A percentile compares a stretch with the other conserved stretches of the same genome.
These are phyloP conservation scores for Vannuccia rotundouncinata DNA, from an alignment of 2,888 invertebrate genomes.

Conservation along the genomic window DNA sequence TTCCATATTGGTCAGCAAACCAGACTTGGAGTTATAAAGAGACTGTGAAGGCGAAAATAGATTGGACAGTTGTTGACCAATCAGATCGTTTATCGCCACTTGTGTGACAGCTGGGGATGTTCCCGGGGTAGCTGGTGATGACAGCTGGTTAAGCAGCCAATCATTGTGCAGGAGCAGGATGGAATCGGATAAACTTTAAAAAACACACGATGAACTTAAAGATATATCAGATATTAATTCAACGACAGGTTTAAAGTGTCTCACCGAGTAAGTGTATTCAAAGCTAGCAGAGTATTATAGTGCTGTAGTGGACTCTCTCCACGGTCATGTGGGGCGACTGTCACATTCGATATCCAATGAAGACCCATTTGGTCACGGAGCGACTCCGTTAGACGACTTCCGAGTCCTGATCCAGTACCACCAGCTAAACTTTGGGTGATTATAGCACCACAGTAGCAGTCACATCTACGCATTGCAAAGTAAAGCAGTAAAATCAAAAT, in stretches of 20 bases:
- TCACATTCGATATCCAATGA: slow-evolving; percentile 48
- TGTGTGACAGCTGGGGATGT: not conserved
- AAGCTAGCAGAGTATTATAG: slow-evolving; percentile 49
- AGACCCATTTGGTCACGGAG: slow-evolving; percentile 49
- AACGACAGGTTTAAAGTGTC: not conserved
- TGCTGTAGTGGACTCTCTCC: slow-evolving; percentile 55
- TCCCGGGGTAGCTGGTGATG: not conserved
- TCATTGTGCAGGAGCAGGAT: slow-evolving; percentile 50
- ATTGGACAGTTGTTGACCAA: slow-evolving; percentile 47
- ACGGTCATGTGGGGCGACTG: slow-evolving; percentile 48
- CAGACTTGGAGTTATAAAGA: slow-evolving; percentile 1
- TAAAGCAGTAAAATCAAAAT: no score
- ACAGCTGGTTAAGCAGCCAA: slow-evolving; percentile 42
- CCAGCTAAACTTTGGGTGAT: slow-evolving; percentile 53
- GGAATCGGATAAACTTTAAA: slow-evolving; percentile 48
- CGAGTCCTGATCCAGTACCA: slow-evolving; percentile 55
- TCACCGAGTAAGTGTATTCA: slow-evolving; percentile 22
- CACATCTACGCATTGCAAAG: no score
- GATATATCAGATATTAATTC: slow-evolving; percentile 25
- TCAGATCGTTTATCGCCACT: slow-evolving; percentile 46
- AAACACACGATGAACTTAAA: no score
- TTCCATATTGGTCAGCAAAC: slow-evolving; percentile 46
- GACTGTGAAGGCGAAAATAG: slow-evolving; percentile 42
- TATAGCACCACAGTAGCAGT: slow-evolving; percentile 47
- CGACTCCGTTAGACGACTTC: slow-evolving; percentile 48